Base-by-base conservation (phyloP, 2,113 vertebrate genomes). In the Struthio camelus region DNA sequence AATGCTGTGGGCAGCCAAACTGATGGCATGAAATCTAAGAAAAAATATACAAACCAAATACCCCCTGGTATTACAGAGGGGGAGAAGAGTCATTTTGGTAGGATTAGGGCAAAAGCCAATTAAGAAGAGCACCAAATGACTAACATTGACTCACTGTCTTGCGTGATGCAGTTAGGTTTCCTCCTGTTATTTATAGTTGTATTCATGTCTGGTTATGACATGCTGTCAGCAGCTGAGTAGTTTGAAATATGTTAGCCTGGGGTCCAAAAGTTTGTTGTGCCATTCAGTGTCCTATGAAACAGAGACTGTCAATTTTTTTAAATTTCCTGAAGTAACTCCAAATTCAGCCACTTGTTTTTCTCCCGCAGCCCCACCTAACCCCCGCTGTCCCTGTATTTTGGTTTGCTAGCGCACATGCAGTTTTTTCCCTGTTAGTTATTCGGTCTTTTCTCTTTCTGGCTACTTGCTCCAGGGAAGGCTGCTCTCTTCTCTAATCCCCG, bases 181-280 rank as follows among this genome's bases (percentile, higher is more conserved):
- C 75, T 85, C 56, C 85, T 80, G 58, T 88, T 90, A 94, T 90
- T 96, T 95, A 75, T 83, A 96, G 59, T 66, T 83, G 36, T 89
- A 23, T 82, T 95, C 87, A 87, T 72, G 66, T 73, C 91, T 87
- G 71, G 82, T 96, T 96, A 93, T 75, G 85, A 94, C 75, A 90
- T 83, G 81, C 48, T 91, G 81, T 83, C 85, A 93, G 87, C 58
- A 69, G 53, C 80, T 14, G 18, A 85, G 25, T 70, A 62, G 30
- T 78, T 70, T 90, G 85, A 85, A 94, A 94, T 93, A 23, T 76
- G 44, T 91, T 95, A 95, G 79, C 92, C 94, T 95, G 81, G 36
- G 67, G 89, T 87, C 81, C 38, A 95, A 40, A 44, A 91, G 38
- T 87, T 89, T 89, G 70, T 48, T 62, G 51, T 80, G 66, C 54